These are phyloP conservation scores for Dendropsophus ebraccatus DNA, from an alignment of 2,113 vertebrate genomes.

Conservation along the genomic window DNA sequence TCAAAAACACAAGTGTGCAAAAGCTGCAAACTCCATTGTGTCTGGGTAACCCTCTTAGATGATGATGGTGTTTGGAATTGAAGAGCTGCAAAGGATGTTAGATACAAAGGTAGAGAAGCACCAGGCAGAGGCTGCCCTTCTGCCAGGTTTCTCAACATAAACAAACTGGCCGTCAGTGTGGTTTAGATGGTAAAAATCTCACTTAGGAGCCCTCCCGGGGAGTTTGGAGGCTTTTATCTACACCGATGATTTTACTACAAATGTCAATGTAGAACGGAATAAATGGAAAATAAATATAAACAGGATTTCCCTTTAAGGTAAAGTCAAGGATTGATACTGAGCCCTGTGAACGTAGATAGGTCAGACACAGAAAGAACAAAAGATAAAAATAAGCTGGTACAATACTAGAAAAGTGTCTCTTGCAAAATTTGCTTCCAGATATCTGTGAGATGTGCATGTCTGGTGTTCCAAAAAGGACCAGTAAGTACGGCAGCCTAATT, in stretches of 20 bases:
- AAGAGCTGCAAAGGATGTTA: not conserved
- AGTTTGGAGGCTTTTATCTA: not conserved
- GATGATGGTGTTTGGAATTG: not conserved
- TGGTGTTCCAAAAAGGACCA: not conserved
- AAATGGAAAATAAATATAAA: not conserved
- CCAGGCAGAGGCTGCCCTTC: not conserved
- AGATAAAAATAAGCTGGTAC: not conserved
- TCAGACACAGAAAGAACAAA: not conserved
- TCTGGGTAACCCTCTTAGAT: not conserved
- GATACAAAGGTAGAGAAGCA: not conserved
- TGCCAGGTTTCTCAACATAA: not conserved
- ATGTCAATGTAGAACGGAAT: not conserved
- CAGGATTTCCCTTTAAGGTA: not conserved
- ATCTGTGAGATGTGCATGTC: not conserved
- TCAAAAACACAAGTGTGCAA: not conserved
- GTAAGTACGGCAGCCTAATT: not conserved
- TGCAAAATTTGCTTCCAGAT: not conserved
- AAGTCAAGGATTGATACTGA: not conserved
- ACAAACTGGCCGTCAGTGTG: not conserved
- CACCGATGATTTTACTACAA: not conserved
- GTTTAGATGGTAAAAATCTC: not conserved
- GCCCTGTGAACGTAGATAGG: not conserved
- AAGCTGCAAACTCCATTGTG: not conserved
- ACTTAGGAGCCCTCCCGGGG: not conserved
- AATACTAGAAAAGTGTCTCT: not conserved